A percentile compares a stretch with the other conserved stretches of the same genome.
Evolutionary conservation across 2,113 vertebrate genomes (phyloP).

Genomic region (Athene cunicularia): DNA sequence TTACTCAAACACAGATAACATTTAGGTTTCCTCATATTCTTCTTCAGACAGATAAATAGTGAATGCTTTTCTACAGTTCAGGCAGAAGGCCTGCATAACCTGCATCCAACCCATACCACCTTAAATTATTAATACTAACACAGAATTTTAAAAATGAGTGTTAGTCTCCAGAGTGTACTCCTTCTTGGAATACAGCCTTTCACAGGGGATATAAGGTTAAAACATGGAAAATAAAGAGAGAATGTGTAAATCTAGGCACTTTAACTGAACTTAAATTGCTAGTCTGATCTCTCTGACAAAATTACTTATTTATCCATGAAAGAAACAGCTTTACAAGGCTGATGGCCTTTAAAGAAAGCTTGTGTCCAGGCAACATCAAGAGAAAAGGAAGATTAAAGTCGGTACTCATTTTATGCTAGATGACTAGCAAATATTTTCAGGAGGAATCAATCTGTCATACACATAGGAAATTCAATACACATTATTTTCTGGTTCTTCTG

Average conservation of each 20-base stretch:
- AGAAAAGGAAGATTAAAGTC: constrained; percentile 15
- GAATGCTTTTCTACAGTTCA: neutral
- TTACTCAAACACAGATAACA: neutral
- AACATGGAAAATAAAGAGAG: constrained; percentile 30
- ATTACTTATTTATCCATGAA: constrained; percentile 29
- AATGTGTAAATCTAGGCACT: constrained; percentile 43
- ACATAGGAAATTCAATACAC: neutral
- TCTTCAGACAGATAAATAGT: neutral
- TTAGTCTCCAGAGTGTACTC: neutral
- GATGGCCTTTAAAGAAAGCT: constrained; percentile 13
- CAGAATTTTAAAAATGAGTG: constrained; percentile 34
- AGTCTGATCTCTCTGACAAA: constrained; percentile 24
- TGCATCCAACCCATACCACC: neutral
- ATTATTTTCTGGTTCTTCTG: neutral
- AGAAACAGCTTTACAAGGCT: constrained; percentile 5
- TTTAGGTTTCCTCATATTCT: neutral
- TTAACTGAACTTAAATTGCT: constrained; percentile 11
- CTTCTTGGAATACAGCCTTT: neutral
- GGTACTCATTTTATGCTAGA: neutral
- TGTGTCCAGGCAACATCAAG: neutral
- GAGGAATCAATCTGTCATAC: neutral
- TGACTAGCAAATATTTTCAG: neutral
- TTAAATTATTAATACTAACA: constrained; percentile 60
- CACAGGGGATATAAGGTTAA: constrained; percentile 32
- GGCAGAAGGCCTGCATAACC: neutral